Percentiles rank a stretch among this genome's conserved stretches.
These are phyloP conservation scores for Scopus umbretta DNA, from an alignment of 2,113 vertebrate species.

Conservation along the genomic window DNA sequence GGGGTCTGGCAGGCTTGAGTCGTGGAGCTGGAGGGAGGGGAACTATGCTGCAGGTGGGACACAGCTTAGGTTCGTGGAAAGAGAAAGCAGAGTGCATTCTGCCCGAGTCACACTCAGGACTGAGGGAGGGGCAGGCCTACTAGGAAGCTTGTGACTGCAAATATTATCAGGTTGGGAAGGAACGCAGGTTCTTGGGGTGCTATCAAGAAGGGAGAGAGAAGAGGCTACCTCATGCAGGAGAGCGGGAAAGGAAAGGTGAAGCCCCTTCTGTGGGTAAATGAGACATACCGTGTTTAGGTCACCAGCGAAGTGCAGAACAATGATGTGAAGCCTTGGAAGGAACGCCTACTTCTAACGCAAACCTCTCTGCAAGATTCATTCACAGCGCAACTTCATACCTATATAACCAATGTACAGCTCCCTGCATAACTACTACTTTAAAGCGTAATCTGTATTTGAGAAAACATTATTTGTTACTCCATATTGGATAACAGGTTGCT, in stretches of 20 bases:
- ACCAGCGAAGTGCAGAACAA: neutral
- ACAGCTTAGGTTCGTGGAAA: neutral
- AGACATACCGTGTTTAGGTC: neutral
- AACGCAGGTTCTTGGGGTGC: neutral
- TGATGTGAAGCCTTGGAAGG: neutral
- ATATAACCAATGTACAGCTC: neutral
- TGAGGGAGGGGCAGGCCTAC: neutral
- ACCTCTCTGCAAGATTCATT: neutral
- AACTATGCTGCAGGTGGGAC: neutral
- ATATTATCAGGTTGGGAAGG: neutral
- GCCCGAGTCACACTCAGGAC: neutral
- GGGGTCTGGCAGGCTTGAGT: neutral
- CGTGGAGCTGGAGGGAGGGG: neutral
- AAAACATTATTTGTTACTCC: neutral
- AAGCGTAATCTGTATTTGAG: neutral
- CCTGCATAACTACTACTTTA: neutral
- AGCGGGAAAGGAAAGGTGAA: neutral
- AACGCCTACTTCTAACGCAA: neutral
- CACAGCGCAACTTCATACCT: neutral
- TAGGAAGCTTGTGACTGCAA: neutral
- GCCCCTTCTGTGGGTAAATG: neutral
- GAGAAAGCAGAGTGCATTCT: neutral
- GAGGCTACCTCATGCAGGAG: neutral
- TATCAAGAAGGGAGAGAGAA: neutral
- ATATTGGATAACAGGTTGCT: neutral